These are phyloP conservation scores for Epizoanthus rinbou DNA, from an alignment of 92 coral and sea anemone species.

Conservation along the genomic window DNA sequence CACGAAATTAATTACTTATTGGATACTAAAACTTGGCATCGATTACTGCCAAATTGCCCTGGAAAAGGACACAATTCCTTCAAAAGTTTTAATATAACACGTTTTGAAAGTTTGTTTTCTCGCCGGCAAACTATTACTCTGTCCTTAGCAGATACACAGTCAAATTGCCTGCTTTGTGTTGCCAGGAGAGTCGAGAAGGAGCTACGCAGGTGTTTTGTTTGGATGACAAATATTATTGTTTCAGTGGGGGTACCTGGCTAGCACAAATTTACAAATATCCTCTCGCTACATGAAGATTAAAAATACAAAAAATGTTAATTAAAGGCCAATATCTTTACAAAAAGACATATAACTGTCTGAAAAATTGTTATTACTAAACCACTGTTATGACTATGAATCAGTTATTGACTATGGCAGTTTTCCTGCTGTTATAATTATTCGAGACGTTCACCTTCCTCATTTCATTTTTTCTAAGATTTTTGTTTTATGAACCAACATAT, in stretches of 20 bases:
- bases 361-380: background rate
- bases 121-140: background rate
- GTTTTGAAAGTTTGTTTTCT: too few species aligned
- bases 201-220: slow-evolving; percentile 25
- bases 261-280: background rate
- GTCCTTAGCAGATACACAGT: background rate
- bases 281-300: background rate
- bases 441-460: background rate
- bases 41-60: too few species aligned
- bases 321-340: background rate
- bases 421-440: too few species aligned
- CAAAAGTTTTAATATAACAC: too few species aligned
- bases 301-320: background rate
- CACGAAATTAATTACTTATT: too few species aligned
- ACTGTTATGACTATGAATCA: too few species aligned
- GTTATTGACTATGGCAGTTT: too few species aligned
- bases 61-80: too few species aligned
- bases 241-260: background rate
- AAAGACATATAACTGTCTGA: too few species aligned
- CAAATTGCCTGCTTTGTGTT: slow-evolving; percentile 8
- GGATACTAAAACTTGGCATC: too few species aligned
- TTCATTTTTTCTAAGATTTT: background rate
- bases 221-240: background rate
- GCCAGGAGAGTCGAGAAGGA: background rate
- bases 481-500: background rate